phyloP scores from a whole-genome alignment of 2,113 vertebrate genomes.

The Cottus gobio region DNA sequence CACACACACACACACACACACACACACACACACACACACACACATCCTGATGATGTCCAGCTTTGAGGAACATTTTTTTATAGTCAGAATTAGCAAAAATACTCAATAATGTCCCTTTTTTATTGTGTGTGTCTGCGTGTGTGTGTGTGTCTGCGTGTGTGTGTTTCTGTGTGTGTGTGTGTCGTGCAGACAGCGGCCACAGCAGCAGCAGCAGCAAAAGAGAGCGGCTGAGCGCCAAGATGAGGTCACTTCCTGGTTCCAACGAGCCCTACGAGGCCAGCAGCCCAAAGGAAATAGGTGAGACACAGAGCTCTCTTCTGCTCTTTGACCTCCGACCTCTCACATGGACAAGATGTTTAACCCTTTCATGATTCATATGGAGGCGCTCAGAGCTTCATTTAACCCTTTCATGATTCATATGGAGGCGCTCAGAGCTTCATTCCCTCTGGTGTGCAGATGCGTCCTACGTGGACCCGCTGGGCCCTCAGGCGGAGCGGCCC shows the following conservation, averaged over 20 bases:
- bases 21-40: no score
- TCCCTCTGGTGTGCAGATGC: constrained; percentile 83
- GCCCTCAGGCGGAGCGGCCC: constrained; percentile 92
- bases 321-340: no score
- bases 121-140: no score
- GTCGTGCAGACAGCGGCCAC: constrained; percentile 85
- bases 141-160: not conserved
- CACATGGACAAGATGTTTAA: no score
- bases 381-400: no score
- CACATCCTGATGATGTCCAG: no score
- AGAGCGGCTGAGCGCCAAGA: constrained; percentile 88
- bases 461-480: constrained; percentile 93
- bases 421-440: no score
- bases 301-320: constrained; percentile 57
- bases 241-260: constrained; percentile 88
- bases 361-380: no score
- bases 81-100: not conserved
- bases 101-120: not conserved
- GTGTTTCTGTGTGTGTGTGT: not conserved
- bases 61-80: not conserved
- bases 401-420: no score
- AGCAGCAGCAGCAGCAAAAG: constrained; percentile 85
- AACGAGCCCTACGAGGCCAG: constrained; percentile 92
- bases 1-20: no score
- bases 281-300: constrained; percentile 89